phyloP scores from a whole-genome alignment of 2,888 invertebrate genomes.

The Oscheius sp. region DNA sequence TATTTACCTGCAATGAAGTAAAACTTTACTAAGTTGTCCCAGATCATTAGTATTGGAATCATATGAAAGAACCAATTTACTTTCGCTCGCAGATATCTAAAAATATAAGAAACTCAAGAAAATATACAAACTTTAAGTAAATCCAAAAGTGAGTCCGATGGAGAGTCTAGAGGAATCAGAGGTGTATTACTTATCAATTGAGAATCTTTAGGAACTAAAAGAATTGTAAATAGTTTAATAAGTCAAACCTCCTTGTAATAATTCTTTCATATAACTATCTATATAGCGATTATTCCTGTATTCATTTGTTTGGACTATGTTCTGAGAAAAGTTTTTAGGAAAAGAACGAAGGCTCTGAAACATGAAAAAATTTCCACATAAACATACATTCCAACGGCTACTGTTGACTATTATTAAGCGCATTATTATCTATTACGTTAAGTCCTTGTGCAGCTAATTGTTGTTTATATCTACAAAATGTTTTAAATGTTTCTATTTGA shows the following conservation, averaged over 20 bases:
- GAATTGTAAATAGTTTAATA: background rate
- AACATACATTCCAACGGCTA: constrained; percentile 8
- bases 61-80: too few relatives aligned
- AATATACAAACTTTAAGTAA: too few relatives aligned
- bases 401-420: constrained; percentile 32
- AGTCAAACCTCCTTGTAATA: background rate
- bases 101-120: too few relatives aligned
- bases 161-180: background rate
- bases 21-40: too few relatives aligned
- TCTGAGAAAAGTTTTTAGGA: background rate
- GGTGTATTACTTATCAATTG: background rate
- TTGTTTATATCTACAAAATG: constrained; percentile 55
- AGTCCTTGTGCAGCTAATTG: constrained; percentile 56
- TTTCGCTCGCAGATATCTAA: too few relatives aligned
- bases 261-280: background rate
- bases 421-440: constrained; percentile 57
- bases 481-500: background rate
- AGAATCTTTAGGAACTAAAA: background rate
- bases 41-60: too few relatives aligned
- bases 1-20: too few relatives aligned
- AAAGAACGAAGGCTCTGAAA: background rate
- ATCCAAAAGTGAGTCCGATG: too few relatives aligned
- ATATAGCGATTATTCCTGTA: background rate
- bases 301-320: background rate
- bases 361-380: background rate